Base-by-base conservation (phyloP, 1,140 invertebrate genomes). In the Drosophila lowei region DNA sequence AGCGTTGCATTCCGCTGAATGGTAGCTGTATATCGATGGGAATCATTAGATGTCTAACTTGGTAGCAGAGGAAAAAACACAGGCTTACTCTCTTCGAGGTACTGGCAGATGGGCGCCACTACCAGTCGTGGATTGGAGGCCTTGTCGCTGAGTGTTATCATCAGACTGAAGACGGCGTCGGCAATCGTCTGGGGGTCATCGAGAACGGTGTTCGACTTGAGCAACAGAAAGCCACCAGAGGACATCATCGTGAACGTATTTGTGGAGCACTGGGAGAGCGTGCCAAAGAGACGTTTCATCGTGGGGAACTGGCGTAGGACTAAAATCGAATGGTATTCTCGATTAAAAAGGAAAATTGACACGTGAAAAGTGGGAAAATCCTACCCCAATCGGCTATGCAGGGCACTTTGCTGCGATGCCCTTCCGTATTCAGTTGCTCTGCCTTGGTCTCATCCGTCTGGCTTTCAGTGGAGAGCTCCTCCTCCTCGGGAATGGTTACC, bases 371-470 rank as follows among this genome's bases (percentile, higher is more conserved):
- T 11, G 6, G 9, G 15, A 9, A 6, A 23, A 23, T n/a, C 50
- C 3, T 44, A 91, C 90, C 90, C 68, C 93, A 94, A 90, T 96
- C 95, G 1, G 95, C 95, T 18, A 96, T 93, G 77, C 95, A 96
- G 6, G 94, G 95, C 56, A 93, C 85, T 54, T 92, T 91, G 18
- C 92, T 86, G 67, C 92, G 89, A 68, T 85, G 84, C 30, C 70
- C 89, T 60, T 77, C 93, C 30, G 93, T 93, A 42, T 94, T 93
- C 41, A 94, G 93, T 77, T 95, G 94, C 34, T 95, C 94, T 1
- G 93, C 94, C 92, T 97, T 96, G 72, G 94, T 95, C 91, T 96
- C 96, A 81, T 97, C 95, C 0, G 96, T 96, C 92, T 96, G 95
- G 25, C 92, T 92, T 76, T 92, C 91, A 59, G 92, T 93, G 1